Evolutionary conservation across 2,113 vertebrate species (phyloP), one percentile per base, ranked within the genome.

Genomic region (Eulemur rufifrons): DNA sequence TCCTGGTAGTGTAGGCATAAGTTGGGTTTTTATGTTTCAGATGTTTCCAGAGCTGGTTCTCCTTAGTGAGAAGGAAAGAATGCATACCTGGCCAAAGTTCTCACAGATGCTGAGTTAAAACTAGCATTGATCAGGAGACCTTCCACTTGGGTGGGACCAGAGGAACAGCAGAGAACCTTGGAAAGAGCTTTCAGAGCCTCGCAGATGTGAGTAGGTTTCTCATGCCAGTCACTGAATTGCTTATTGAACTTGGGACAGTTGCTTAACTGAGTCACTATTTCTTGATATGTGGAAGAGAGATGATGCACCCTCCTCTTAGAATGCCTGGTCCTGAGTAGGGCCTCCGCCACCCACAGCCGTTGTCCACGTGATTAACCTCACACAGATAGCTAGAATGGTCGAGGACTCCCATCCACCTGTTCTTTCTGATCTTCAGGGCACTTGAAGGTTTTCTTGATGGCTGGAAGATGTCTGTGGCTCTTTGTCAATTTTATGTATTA

Each of bases 41-140:
- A 90, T 66, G 34, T 94, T 91, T 54, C 56, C 34, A 59, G 95
- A 91, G 77, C 84, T 95, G 77, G 8, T 88, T 95, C 66, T 93
- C 83, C 39, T 69, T 69, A 86, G 73, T 54, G 61, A 88, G 69
- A 76, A 86, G 85, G 85, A 77, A 96, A 96, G 68, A 89, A 71
- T 61, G 45, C 21, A 42, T 17, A 5, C n/a, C 76, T 37, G 27
- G 63, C 54, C 94, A 29, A 27, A 83, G 82, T 89, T 76, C 89
- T 95, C 59, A 63, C 42, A 74, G 74, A 76, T 45, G 63, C 25
- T 6, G 50, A 50, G 73, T 54, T 50, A 77, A 86, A 94, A 59
- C 61, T 71, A 15, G 42, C 83, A n/a, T 52, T 74, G 82, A 89
- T 56, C 78, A 52, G 34, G 83, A 86, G 69, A 56, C 61, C 68